phyloP scores from a whole-genome alignment of 2,797 vertebrate species.

The Amniataba percoides region DNA sequence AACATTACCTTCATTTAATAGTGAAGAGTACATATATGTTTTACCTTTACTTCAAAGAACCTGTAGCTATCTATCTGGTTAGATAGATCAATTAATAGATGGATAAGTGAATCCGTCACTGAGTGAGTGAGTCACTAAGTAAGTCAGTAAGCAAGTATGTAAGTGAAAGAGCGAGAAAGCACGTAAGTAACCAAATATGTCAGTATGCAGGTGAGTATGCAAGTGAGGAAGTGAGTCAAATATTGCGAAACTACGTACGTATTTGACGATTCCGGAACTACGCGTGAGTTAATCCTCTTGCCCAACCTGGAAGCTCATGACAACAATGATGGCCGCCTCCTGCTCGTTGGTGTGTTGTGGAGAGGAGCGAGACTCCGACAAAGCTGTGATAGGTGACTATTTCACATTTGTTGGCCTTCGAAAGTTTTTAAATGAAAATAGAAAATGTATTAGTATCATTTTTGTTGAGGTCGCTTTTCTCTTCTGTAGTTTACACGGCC shows the following conservation, averaged over 20 bases:
- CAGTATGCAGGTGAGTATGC: no score
- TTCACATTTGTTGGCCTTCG: neutral
- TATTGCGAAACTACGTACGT: no score
- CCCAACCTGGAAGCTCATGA: neutral
- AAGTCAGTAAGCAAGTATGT: no score
- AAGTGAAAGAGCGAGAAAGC: no score
- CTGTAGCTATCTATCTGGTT: no score
- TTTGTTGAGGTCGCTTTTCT: neutral
- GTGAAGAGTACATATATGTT: neutral
- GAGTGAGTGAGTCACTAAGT: no score
- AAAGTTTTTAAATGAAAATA: accelerated
- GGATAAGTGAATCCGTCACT: no score
- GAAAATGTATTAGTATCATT: accelerated
- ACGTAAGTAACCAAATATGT: no score
- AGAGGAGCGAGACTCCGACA: conserved; percentile 73
- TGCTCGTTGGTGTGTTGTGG: conserved; percentile 77
- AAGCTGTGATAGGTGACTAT: conserved; percentile 80
- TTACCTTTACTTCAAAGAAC: no score
- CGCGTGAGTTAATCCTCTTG: conserved; percentile 5
- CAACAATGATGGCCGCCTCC: conserved; percentile 77
- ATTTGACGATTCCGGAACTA: conserved; percentile 34
- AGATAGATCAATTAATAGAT: no score
- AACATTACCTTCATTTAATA: neutral
- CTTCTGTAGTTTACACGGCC: neutral
- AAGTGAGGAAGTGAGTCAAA: no score